Conservation (phyloP, 2,888 invertebrate species). For the Volucella bombylans region DNA sequence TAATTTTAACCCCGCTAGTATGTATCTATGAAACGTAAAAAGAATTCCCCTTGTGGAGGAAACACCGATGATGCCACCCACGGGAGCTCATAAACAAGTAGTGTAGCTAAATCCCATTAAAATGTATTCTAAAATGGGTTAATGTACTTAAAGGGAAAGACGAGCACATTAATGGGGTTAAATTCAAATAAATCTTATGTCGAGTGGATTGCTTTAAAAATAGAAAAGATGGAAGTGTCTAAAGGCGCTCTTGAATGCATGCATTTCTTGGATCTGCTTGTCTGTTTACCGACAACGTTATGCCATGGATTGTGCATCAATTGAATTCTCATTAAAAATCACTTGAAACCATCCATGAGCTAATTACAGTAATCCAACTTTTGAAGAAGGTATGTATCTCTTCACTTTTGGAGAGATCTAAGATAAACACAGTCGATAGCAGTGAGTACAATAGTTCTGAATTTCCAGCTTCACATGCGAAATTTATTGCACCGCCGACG, state of each 20-base stretch:
- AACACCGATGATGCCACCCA: slow-evolving; percentile 39
- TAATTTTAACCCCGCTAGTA: slow-evolving; percentile 7
- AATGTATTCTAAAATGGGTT: slow-evolving; percentile 37
- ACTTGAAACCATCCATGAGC: too few species aligned
- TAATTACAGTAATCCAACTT: too few species aligned
- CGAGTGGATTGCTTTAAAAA: slow-evolving; percentile 14
- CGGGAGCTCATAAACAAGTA: slow-evolving; percentile 22
- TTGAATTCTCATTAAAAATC: too few species aligned
- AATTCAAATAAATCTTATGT: slow-evolving; percentile 36
- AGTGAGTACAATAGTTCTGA: too few species aligned
- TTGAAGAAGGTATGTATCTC: too few species aligned
- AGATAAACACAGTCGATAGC: too few species aligned
- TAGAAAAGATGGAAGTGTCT: neutral
- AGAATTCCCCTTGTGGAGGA: neutral
- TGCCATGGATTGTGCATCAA: too few species aligned
- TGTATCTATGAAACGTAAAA: slow-evolving; percentile 1
- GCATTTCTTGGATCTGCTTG: too few species aligned
- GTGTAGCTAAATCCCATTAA: slow-evolving; percentile 12
- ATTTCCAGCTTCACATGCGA: too few species aligned
- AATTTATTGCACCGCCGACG: too few species aligned
- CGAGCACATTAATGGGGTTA: slow-evolving; percentile 46
- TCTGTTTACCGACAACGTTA: too few species aligned
- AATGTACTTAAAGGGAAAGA: slow-evolving; percentile 36
- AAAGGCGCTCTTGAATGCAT: neutral
- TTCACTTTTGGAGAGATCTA: too few species aligned